Evolutionary conservation across 1,140 invertebrate species (phyloP).

Genomic region (Stegodyphus dumicola): DNA sequence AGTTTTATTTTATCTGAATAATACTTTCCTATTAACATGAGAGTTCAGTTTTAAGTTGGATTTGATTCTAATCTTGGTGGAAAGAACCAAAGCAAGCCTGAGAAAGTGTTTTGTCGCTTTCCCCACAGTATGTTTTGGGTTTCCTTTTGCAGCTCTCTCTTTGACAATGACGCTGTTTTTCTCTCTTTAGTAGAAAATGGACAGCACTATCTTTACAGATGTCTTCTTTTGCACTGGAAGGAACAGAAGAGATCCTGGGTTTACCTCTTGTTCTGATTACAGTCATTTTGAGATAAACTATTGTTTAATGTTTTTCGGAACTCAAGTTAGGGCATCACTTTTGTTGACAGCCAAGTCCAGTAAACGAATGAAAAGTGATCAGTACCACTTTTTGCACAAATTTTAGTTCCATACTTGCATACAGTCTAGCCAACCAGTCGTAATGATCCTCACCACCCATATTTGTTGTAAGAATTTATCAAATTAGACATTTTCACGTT

Average conservation of each 20-base stretch:
- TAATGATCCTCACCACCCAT: neutral
- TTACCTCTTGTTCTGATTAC: conserved; percentile 12
- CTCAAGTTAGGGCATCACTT: neutral
- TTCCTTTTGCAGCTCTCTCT: too few species aligned
- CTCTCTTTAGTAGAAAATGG: too few species aligned
- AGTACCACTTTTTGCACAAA: neutral
- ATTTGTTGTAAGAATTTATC: conserved; percentile 7
- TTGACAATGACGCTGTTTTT: too few species aligned
- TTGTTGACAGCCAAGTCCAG: neutral
- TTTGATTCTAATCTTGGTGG: neutral
- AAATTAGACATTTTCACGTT: neutral
- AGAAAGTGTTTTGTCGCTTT: neutral
- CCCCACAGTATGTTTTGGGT: too few species aligned
- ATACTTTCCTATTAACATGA: neutral
- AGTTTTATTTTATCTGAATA: conserved; percentile 7
- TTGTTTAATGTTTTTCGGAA: neutral
- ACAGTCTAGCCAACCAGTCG: neutral
- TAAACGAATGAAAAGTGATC: neutral
- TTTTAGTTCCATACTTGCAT: conserved; percentile 8
- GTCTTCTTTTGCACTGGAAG: conserved; percentile 10
- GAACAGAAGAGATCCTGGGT: conserved; percentile 13
- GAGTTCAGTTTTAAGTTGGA: conserved; percentile 8
- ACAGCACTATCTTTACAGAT: neutral
- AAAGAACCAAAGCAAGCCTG: conserved; percentile 1
- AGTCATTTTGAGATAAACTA: conserved; percentile 1